Percentiles rank a stretch among this genome's conserved stretches.
Evolutionary conservation across 1,140 invertebrate genomes (phyloP).

Genomic region (Penaeus vannamei): DNA sequence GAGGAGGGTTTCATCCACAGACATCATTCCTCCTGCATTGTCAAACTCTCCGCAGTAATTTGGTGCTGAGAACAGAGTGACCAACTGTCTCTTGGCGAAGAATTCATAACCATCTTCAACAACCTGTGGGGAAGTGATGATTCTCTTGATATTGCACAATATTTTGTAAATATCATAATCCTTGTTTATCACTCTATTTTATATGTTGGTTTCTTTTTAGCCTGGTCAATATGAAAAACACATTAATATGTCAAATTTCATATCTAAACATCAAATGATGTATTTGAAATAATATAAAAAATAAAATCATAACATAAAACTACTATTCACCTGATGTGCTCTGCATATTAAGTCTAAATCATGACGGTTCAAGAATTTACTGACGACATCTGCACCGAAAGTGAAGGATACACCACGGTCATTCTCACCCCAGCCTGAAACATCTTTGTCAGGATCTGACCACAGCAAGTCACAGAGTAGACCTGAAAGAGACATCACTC

Average conservation of each 20-base stretch:
- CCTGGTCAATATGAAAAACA: not conserved
- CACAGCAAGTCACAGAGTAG: conserved; percentile 78
- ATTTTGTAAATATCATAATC: no score
- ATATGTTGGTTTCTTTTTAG: no score
- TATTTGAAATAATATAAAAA: not conserved
- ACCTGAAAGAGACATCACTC: conserved; percentile 69
- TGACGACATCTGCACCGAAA: conserved; percentile 94
- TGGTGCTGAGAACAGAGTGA: conserved; percentile 85
- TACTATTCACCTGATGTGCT: conserved; percentile 86
- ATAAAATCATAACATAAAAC: not conserved
- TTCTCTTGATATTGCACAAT: not conserved
- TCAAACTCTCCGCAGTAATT: conserved; percentile 93
- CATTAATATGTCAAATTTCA: not conserved
- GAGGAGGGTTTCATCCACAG: conserved; percentile 86
- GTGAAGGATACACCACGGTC: conserved; percentile 97
- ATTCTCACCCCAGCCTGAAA: conserved; percentile 92
- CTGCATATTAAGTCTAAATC: conserved; percentile 97
- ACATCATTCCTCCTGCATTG: conserved; percentile 87
- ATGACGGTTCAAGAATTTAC: conserved; percentile 95
- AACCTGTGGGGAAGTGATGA: conserved; percentile 72
- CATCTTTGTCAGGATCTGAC: conserved; percentile 77
- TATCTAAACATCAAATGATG: not conserved
- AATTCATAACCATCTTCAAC: conserved; percentile 86
- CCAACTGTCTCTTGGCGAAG: conserved; percentile 81
- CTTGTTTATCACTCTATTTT: no score